Conservation (phyloP, 2,113 vertebrate species). For the Probosciger aterrimus region DNA sequence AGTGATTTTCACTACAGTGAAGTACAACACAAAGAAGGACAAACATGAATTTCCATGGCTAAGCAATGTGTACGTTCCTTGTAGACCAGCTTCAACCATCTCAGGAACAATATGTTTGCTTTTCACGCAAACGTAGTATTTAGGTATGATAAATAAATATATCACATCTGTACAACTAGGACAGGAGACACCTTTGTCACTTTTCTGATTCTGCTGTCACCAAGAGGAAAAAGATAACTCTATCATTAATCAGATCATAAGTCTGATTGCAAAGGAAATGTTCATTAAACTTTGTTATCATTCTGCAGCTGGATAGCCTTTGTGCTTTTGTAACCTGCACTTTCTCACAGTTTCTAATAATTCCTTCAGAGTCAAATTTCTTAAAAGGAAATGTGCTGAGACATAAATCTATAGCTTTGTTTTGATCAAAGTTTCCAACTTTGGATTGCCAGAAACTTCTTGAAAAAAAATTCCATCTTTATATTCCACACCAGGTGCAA, state of each 20-base stretch:
- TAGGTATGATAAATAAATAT: background rate
- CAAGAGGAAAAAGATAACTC: background rate
- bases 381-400: background rate
- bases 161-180: background rate
- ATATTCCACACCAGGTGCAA: background rate
- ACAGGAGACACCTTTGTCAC: background rate
- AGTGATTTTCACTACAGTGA: background rate
- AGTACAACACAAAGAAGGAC: background rate
- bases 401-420: background rate
- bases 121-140: background rate
- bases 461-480: background rate
- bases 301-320: background rate
- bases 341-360: background rate
- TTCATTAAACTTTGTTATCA: background rate
- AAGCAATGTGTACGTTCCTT: background rate
- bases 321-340: background rate
- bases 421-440: conserved; percentile 6
- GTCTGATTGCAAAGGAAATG: background rate
- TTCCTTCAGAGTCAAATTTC: background rate
- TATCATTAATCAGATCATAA: background rate
- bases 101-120: background rate
- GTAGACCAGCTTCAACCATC: background rate
- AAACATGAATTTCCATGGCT: background rate
- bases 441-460: background rate
- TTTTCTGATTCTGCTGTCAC: background rate